Base-by-base conservation (phyloP, 1,140 invertebrate genomes). In the Chlorops oryzae region DNA sequence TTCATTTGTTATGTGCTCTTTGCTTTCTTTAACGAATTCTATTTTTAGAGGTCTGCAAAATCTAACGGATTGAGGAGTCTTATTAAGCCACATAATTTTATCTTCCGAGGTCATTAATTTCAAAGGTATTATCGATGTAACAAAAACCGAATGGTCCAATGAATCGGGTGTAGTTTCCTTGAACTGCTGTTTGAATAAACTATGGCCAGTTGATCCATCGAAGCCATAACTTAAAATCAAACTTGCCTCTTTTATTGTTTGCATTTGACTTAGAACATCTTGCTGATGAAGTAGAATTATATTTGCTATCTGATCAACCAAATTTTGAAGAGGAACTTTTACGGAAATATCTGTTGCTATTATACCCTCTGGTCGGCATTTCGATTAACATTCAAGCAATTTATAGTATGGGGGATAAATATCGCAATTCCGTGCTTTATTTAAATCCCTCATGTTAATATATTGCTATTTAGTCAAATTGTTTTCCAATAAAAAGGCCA, bases 141-240 rank as follows among this genome's bases (percentile, higher is more conserved):
- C 49, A 51, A 51, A 51, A 5, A 48, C 22, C 4, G 47, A 50
- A 4, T 41, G 21, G 13, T 50, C 47, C 5, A 37, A 37, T n/a
- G 28, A 27, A 27, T 48, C 24, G 2, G 47, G 22, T 2, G 17
- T 46, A 45, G 39, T 40, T 23, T 39, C 22, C n/a, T 39, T 39
- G 46, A 45, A 51, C 38, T 24, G 45, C 38, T 51, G 43, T 46
- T 51, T 51, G 25, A 45, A 51, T 10, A 32, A 22, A 24, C 42
- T 46, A 6, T 46, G 43, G 7, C 43, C 35, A 4, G 38, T 41
- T 18, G 47, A 50, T 38, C 49, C 41, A 28, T 51, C 41, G 24
- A 51, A 51, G 38, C 49, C 49, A 35, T 51, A 44, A 24, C 49
- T 44, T 27, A 51, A 6, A 24, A 39, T 35, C 25, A 50, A 34